These are phyloP conservation scores for Phoxinus dragarum DNA, from an alignment of 2,797 vertebrate species.

Conservation along the genomic window DNA sequence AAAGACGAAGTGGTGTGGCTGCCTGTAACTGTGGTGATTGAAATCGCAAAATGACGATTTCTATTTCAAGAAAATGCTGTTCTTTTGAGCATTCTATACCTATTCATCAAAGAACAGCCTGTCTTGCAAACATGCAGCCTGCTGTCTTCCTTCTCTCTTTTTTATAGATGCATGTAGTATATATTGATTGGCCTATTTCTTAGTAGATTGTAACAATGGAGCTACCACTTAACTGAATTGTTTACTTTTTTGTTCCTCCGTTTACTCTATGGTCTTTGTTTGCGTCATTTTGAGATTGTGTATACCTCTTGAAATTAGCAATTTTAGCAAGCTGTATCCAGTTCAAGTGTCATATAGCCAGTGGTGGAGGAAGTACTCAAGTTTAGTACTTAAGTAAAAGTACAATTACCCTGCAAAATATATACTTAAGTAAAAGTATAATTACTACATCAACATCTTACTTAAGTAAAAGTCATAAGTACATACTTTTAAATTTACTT, in stretches of 20 bases:
- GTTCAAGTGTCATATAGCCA: neutral
- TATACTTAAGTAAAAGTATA: no score
- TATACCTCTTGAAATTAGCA: neutral
- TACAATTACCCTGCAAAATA: no score
- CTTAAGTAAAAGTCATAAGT: no score
- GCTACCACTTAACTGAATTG: neutral
- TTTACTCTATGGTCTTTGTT: neutral
- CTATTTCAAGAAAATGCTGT: neutral
- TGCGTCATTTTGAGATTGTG: neutral
- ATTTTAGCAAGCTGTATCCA: neutral
- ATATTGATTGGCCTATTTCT: conserved; percentile 58
- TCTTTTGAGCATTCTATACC: neutral
- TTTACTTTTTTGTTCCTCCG: neutral
- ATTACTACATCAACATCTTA: no score
- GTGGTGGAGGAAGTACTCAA: no score
- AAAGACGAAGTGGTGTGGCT: no score
- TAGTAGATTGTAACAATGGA: conserved; percentile 14
- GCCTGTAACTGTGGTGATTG: no score
- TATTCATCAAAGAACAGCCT: no score
- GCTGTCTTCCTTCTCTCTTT: neutral
- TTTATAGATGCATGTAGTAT: neutral
- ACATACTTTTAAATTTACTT: no score
- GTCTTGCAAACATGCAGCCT: neutral
- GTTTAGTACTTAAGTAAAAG: no score
- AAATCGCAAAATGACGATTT: neutral